These are phyloP conservation scores for Sciaenops ocellatus DNA, from an alignment of 2,797 vertebrate genomes.

Conservation along the genomic window DNA sequence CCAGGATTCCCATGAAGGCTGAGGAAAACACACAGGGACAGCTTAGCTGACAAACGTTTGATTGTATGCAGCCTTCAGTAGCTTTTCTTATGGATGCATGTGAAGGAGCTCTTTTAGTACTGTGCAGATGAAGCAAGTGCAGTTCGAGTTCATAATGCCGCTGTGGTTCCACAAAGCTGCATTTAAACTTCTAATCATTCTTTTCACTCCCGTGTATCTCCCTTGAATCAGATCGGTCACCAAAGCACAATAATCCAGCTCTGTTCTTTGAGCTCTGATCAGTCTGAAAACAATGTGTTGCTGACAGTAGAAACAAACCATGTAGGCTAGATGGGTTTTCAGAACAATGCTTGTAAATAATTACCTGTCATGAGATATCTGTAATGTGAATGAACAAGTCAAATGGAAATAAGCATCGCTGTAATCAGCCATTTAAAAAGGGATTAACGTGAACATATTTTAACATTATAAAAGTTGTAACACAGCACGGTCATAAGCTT, in stretches of 20 bases:
- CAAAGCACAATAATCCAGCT: background rate
- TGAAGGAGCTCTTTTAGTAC: background rate
- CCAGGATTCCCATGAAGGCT: background rate
- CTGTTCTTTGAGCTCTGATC: constrained; percentile 42
- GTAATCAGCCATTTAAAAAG: background rate
- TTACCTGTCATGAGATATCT: background rate
- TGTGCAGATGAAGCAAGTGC: constrained; percentile 3
- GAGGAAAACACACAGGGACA: background rate
- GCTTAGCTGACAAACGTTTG: constrained; percentile 3
- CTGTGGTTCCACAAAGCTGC: background rate
- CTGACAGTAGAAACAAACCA: constrained; percentile 1
- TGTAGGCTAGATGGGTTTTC: background rate
- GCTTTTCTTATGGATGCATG: background rate
- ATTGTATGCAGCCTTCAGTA: background rate
- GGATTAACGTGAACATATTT: background rate
- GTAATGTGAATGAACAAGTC: background rate
- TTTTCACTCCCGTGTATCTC: background rate
- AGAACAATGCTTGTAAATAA: background rate
- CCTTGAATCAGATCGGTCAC: background rate
- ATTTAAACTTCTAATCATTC: background rate
- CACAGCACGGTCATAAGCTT: background rate
- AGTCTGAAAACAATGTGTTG: constrained; percentile 10
- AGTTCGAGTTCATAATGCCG: background rate
- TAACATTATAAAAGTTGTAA: background rate
- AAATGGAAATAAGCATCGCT: background rate